phyloP scores from a whole-genome alignment of 2,797 vertebrate species.

The Myripristis murdjan region DNA sequence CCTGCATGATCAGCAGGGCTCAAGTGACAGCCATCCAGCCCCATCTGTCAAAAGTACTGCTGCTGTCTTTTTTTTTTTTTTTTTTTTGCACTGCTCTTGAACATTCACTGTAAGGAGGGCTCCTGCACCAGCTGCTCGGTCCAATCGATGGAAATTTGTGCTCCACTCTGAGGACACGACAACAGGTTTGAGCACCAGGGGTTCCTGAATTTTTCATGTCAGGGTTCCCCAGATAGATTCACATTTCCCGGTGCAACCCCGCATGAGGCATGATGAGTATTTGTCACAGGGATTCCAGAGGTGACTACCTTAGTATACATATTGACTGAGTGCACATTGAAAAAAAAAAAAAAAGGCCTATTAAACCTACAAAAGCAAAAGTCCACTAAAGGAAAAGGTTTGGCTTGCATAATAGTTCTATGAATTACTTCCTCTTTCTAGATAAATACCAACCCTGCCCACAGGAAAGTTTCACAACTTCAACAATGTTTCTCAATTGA shows the following conservation, averaged over 20 bases:
- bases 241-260: too few species aligned
- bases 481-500: background rate
- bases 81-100: conserved; percentile 35
- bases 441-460: conserved; percentile 54
- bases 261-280: background rate
- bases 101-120: conserved; percentile 30
- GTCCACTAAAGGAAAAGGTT: conserved; percentile 4
- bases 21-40: conserved; percentile 75
- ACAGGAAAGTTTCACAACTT: conserved; percentile 56
- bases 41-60: conserved; percentile 72
- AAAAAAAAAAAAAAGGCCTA: too few species aligned
- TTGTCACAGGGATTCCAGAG: conserved; percentile 19
- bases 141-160: conserved; percentile 55
- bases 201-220: conserved; percentile 13
- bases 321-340: background rate
- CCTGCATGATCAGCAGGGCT: conserved; percentile 80
- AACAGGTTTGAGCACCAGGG: conserved; percentile 46
- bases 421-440: conserved; percentile 78
- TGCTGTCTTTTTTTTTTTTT: conserved; percentile 62
- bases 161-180: conserved; percentile 19
- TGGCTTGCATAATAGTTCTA: conserved; percentile 46
- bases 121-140: conserved; percentile 69
- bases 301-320: background rate
- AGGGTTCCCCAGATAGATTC: background rate
- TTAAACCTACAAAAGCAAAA: conserved; percentile 11